These are phyloP conservation scores for Threskiornis aethiopicus DNA, from an alignment of 2,797 vertebrate species.

Conservation along the genomic window DNA sequence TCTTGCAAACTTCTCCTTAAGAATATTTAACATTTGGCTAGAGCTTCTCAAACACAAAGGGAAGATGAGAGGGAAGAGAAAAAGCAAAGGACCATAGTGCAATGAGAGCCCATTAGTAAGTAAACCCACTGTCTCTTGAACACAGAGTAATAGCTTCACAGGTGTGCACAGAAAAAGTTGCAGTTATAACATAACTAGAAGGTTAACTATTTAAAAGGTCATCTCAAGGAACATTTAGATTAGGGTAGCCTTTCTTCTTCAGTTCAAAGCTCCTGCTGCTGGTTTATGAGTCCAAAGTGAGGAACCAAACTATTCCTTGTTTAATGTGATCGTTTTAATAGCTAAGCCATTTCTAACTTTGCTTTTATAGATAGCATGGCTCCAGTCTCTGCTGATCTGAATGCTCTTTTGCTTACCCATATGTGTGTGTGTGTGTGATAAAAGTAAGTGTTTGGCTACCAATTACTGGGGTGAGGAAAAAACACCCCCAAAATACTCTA, in stretches of 20 bases:
- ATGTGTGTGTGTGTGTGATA: background rate
- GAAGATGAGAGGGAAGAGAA: background rate
- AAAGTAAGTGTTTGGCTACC: background rate
- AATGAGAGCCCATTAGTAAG: conserved; percentile 37
- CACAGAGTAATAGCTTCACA: conserved; percentile 1
- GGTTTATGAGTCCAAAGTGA: conserved; percentile 29
- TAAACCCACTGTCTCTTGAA: conserved; percentile 19
- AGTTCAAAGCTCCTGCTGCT: conserved; percentile 43
- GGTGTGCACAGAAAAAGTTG: conserved; percentile 20
- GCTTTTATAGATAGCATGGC: background rate
- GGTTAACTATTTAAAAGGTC: conserved; percentile 45
- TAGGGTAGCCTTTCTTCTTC: conserved; percentile 15
- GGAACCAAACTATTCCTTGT: conserved; percentile 19
- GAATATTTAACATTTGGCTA: conserved; percentile 45
- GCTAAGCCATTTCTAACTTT: conserved; percentile 11
- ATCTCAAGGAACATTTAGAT: conserved; percentile 11
- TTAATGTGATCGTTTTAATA: conserved; percentile 26
- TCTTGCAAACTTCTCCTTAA: conserved; percentile 29
- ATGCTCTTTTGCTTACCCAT: background rate
- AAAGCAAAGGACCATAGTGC: background rate
- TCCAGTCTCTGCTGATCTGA: background rate
- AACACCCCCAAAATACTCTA: background rate
- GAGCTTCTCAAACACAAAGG: conserved; percentile 36
- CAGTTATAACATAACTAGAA: conserved; percentile 26
- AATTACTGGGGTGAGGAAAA: background rate